phyloP scores from a whole-genome alignment of 2,888 invertebrate species.

The Gortyna flavago region DNA sequence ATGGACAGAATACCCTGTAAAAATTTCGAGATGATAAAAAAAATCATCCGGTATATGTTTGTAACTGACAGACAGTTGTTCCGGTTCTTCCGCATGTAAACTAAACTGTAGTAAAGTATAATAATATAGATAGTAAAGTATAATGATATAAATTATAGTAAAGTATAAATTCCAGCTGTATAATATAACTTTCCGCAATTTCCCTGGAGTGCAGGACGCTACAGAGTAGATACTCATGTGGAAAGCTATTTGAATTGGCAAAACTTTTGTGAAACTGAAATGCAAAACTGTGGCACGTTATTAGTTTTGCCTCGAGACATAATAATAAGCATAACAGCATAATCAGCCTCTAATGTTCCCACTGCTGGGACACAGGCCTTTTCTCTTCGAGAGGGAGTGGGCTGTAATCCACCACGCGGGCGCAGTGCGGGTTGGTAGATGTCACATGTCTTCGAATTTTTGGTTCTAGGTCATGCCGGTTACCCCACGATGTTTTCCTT shows the following conservation, averaged over 20 bases:
- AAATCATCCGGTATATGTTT: no score
- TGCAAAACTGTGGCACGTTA: background rate
- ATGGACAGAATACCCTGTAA: no score
- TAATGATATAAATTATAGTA: no score
- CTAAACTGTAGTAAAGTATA: conserved; percentile 1
- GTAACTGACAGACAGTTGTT: background rate
- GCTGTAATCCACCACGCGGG: background rate
- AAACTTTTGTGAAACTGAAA: background rate
- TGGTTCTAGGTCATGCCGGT: background rate
- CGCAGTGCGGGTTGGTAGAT: background rate
- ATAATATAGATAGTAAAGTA: no score
- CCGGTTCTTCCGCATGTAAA: background rate
- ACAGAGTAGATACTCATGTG: background rate
- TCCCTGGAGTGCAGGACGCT: background rate
- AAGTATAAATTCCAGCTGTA: no score
- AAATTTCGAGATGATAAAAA: no score
- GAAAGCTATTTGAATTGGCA: background rate
- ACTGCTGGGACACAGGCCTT: background rate
- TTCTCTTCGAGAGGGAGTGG: background rate
- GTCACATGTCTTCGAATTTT: background rate
- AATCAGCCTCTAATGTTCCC: background rate
- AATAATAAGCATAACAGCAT: background rate
- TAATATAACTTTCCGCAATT: background rate
- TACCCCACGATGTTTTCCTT: background rate
- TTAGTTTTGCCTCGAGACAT: background rate